Conservation (phyloP, 2,888 invertebrate genomes). For the Oscheius sp. region DNA sequence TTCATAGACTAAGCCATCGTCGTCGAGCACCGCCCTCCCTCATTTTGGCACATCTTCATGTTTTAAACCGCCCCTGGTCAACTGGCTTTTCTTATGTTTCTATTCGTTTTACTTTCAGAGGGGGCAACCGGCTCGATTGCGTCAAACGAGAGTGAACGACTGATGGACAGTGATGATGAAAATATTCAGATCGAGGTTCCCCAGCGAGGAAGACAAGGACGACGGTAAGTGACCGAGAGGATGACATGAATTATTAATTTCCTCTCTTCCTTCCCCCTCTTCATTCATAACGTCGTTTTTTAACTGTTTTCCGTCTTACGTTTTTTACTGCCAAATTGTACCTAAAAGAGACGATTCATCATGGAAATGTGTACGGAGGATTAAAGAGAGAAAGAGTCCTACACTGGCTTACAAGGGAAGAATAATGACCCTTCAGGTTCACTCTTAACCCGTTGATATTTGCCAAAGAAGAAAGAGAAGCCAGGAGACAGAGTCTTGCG, state of each 20-base stretch:
- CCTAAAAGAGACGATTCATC: slow-evolving; percentile 9
- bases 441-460: slow-evolving; percentile 69
- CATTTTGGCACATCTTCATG: slow-evolving; percentile 2
- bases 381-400: slow-evolving; percentile 4
- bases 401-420: slow-evolving; percentile 11
- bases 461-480: slow-evolving; percentile 69
- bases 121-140: slow-evolving; percentile 14
- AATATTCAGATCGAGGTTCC: slow-evolving; percentile 59
- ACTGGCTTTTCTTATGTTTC: background rate
- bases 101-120: background rate
- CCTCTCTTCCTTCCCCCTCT: background rate
- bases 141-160: slow-evolving; percentile 59
- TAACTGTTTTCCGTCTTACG: no score
- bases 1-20: slow-evolving; percentile 25
- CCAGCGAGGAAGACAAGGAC: slow-evolving; percentile 56
- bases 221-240: slow-evolving; percentile 40
- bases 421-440: slow-evolving; percentile 51
- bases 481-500: slow-evolving; percentile 67
- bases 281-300: background rate
- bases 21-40: slow-evolving; percentile 16
- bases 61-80: background rate
- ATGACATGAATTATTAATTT: background rate
- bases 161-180: slow-evolving; percentile 64
- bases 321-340: background rate
- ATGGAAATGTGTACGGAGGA: slow-evolving; percentile 28